These are phyloP conservation scores for Drosophila suboccidentalis DNA, from an alignment of 2,888 invertebrate species.

Conservation along the genomic window DNA sequence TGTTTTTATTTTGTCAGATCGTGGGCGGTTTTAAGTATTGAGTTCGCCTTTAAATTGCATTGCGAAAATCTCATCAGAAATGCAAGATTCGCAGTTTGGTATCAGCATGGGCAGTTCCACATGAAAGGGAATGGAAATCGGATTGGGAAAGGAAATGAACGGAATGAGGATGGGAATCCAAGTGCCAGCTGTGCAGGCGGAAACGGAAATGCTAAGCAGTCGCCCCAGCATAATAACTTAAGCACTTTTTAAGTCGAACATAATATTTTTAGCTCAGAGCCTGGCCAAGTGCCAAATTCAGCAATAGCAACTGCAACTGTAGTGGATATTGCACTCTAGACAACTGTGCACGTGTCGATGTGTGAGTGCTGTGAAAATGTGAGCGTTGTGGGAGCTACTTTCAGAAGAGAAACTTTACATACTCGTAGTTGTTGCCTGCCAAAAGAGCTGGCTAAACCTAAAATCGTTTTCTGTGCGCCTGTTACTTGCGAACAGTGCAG, in stretches of 20 bases:
- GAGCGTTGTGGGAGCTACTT: neutral
- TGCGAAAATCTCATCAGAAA: slow-evolving; percentile 49
- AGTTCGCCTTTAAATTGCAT: slow-evolving; percentile 39
- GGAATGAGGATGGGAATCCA: neutral
- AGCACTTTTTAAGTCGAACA: slow-evolving; percentile 70
- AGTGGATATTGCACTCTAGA: slow-evolving; percentile 24
- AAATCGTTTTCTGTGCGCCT: slow-evolving; percentile 1
- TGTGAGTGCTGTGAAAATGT: neutral
- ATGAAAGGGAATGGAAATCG: neutral
- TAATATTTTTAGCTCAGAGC: slow-evolving; percentile 45
- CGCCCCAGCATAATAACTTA: slow-evolving; percentile 63
- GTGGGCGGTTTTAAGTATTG: slow-evolving; percentile 27
- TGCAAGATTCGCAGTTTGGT: slow-evolving; percentile 35
- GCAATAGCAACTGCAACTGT: slow-evolving; percentile 10
- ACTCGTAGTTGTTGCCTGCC: neutral
- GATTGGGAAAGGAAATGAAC: neutral
- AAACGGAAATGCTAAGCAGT: slow-evolving; percentile 60
- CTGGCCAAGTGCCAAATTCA: slow-evolving; percentile 24
- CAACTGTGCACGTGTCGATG: slow-evolving; percentile 17
- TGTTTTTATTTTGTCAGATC: neutral
- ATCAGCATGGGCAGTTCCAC: slow-evolving; percentile 1
- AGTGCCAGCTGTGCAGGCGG: slow-evolving; percentile 43
- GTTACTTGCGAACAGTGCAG: neutral
- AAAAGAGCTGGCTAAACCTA: neutral
- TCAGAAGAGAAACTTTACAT: neutral